phyloP scores from a whole-genome alignment of 2,797 vertebrate genomes.

The Dryobates pubescens region DNA sequence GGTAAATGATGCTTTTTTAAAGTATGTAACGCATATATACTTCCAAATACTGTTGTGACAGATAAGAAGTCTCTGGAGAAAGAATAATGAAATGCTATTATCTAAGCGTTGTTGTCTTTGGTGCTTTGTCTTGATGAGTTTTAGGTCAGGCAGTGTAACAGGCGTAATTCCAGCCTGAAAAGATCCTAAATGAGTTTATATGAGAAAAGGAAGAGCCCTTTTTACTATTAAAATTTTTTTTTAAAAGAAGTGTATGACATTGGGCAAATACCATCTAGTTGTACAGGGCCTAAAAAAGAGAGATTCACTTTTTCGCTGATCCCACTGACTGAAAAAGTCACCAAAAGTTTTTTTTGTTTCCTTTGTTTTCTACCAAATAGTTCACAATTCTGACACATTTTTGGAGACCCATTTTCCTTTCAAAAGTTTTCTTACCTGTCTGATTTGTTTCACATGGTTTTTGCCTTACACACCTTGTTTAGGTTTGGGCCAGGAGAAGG shows the following conservation, averaged over 20 bases:
- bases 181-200: not conserved
- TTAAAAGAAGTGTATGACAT: accelerated
- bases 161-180: not conserved
- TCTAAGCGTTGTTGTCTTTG: not conserved
- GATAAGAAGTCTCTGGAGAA: not conserved
- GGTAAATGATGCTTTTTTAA: not conserved
- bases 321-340: not conserved
- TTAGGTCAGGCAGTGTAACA: not conserved
- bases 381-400: not conserved
- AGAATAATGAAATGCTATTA: not conserved
- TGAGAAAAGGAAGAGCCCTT: not conserved
- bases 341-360: not conserved
- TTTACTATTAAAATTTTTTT: too few relatives aligned
- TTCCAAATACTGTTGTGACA: not conserved
- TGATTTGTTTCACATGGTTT: not conserved
- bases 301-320: not conserved
- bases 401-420: not conserved
- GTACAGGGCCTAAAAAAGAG: not conserved
- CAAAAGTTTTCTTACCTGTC: not conserved
- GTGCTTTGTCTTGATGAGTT: not conserved
- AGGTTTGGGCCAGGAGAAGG: not conserved
- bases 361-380: not conserved
- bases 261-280: not conserved
- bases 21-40: not conserved
- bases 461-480: not conserved